Percentiles rank a stretch among this genome's conserved stretches.
These are phyloP conservation scores for Nymphalis c-album DNA, from an alignment of 2,888 invertebrate species.

Conservation along the genomic window DNA sequence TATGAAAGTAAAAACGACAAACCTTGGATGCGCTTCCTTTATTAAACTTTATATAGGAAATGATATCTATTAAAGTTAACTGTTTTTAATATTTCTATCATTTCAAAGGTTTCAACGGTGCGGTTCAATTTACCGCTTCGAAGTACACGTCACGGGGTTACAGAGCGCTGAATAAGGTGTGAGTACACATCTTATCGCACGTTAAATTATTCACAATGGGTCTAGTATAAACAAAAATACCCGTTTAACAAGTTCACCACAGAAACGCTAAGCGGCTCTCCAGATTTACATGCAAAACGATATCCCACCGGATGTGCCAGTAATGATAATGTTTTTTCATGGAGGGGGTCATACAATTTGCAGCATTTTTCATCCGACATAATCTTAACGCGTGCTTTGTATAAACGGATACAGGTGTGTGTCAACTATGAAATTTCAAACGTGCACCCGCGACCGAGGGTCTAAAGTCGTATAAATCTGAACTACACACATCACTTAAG, in stretches of 20 bases:
- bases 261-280: slow-evolving; percentile 48
- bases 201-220: slow-evolving; percentile 13
- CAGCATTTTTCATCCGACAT: slow-evolving; percentile 76
- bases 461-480: slow-evolving; percentile 53
- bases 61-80: slow-evolving; percentile 6
- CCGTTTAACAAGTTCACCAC: slow-evolving; percentile 45
- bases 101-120: not conserved
- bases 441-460: slow-evolving; percentile 48
- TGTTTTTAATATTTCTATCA: slow-evolving; percentile 2
- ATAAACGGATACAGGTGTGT: slow-evolving; percentile 55
- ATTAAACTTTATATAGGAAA: slow-evolving; percentile 13
- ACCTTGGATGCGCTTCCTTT: slow-evolving; percentile 11
- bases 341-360: slow-evolving; percentile 75
- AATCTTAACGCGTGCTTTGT: slow-evolving; percentile 73
- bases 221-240: slow-evolving; percentile 28
- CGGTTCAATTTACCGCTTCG: not conserved
- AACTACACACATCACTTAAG: slow-evolving; percentile 77
- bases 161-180: not conserved
- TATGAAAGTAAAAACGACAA: slow-evolving; percentile 15
- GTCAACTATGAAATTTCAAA: slow-evolving; percentile 39
- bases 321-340: slow-evolving; percentile 78
- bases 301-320: slow-evolving; percentile 57
- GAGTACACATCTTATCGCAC: slow-evolving; percentile 11
- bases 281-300: slow-evolving; percentile 76
- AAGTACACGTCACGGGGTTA: not conserved